Conservation (phyloP, 2,113 vertebrate genomes). For the Halichoeres trimaculatus region DNA sequence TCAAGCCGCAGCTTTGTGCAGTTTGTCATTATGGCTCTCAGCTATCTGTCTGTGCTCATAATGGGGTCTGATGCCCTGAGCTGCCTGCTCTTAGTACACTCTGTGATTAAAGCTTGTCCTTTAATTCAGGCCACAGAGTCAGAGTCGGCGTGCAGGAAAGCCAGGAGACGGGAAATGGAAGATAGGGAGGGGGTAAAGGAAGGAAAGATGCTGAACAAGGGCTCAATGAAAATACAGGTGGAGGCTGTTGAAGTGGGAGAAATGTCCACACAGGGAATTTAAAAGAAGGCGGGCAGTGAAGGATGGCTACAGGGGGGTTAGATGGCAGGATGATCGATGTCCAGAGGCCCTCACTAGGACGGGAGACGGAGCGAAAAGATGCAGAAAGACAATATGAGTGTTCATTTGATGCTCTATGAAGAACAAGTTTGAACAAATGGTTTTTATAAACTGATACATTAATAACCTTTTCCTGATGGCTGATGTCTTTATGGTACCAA, state of each 20-base stretch:
- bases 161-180: not conserved
- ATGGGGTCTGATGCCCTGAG: slow-evolving; percentile 39
- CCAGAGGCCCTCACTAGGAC: not conserved
- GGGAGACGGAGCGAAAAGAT: not conserved
- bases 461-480: too few species aligned
- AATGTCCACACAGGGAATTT: not conserved
- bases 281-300: not conserved
- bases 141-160: slow-evolving; percentile 4
- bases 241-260: not conserved
- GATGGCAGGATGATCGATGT: slow-evolving; percentile 16
- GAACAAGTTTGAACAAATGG: too few species aligned
- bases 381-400: not conserved
- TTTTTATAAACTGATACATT: too few species aligned
- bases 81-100: slow-evolving; percentile 32
- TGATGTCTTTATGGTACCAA: too few species aligned
- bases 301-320: slow-evolving; percentile 14
- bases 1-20: slow-evolving; percentile 20
- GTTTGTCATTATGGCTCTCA: slow-evolving; percentile 43
- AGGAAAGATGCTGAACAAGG: not conserved
- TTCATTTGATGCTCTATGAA: not conserved
- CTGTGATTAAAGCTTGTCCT: slow-evolving; percentile 38
- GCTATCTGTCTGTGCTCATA: slow-evolving; percentile 31
- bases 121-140: slow-evolving; percentile 32
- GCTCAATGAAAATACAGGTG: not conserved
- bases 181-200: not conserved